These are phyloP conservation scores for Charanyca ferruginea DNA, from an alignment of 2,888 invertebrate species.

Conservation along the genomic window DNA sequence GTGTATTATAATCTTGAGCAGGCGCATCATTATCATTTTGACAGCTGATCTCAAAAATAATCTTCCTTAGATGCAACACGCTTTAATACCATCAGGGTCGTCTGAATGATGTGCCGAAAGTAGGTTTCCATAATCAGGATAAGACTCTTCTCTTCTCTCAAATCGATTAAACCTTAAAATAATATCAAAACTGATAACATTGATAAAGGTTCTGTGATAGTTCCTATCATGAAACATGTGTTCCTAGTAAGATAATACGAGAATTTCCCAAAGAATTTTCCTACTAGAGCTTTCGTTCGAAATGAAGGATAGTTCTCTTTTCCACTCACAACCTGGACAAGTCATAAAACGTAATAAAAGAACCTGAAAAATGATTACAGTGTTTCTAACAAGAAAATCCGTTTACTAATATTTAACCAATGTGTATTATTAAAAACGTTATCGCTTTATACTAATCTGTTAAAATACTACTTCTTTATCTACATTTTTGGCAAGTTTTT, in stretches of 20 bases:
- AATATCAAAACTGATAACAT: constrained; percentile 45
- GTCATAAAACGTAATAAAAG: too few species aligned
- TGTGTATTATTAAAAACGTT: too few species aligned
- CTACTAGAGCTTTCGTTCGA: neutral
- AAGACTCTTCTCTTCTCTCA: constrained; percentile 48
- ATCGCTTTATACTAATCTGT: too few species aligned
- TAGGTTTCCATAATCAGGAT: constrained; percentile 33
- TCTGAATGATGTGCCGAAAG: neutral
- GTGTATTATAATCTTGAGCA: too few species aligned
- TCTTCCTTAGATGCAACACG: neutral
- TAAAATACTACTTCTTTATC: too few species aligned
- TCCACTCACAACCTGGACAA: neutral
- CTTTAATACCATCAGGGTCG: neutral
- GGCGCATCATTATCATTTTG: too few species aligned
- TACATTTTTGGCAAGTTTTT: too few species aligned
- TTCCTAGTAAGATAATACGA: constrained; percentile 23
- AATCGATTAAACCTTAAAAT: constrained; percentile 54
- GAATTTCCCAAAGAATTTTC: constrained; percentile 13
- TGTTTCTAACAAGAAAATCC: too few species aligned
- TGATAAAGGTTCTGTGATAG: constrained; percentile 32
- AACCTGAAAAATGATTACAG: too few species aligned
- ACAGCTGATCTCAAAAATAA: neutral
- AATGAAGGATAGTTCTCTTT: neutral
- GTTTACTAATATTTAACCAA: too few species aligned
- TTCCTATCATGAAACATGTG: constrained; percentile 40